Conservation (phyloP, 2,797 vertebrate genomes). For the Astyanax mexicanus region DNA sequence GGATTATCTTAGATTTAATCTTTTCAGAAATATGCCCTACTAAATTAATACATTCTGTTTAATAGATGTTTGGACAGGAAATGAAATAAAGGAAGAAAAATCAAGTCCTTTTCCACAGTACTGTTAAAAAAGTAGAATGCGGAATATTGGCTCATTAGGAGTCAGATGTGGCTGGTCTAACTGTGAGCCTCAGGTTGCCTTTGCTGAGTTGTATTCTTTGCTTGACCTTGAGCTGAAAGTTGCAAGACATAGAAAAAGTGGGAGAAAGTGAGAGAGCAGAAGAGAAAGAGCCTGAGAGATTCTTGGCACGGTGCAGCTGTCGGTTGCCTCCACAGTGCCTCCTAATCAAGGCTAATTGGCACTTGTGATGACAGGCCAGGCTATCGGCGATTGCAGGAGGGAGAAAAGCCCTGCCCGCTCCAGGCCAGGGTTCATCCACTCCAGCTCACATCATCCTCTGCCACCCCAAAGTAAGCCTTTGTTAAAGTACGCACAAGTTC, state of each 20-base stretch:
- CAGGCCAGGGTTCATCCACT: constrained; percentile 45
- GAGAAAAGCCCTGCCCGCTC: constrained; percentile 43
- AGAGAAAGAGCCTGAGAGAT: constrained; percentile 12
- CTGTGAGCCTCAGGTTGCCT: neutral
- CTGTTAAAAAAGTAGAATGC: neutral
- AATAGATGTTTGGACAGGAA: no score
- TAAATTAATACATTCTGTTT: neutral
- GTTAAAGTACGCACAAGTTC: neutral
- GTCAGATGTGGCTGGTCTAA: neutral
- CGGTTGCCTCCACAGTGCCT: constrained; percentile 58
- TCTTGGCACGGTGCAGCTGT: constrained; percentile 63
- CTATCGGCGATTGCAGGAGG: constrained; percentile 53
- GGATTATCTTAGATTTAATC: no score
- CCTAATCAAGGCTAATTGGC: constrained; percentile 75
- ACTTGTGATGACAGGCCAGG: constrained; percentile 63
- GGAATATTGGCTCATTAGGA: neutral
- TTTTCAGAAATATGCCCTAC: no score
- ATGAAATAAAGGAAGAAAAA: neutral
- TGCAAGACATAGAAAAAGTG: neutral
- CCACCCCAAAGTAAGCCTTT: constrained; percentile 9
- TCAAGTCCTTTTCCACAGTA: no score
- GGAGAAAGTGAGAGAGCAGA: constrained; percentile 11
- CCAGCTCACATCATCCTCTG: constrained; percentile 18
- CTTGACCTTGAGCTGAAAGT: constrained; percentile 64
- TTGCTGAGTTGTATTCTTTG: constrained; percentile 66